phyloP scores from a whole-genome alignment of 2,888 invertebrate species.

The Ischnus inquisitorius region DNA sequence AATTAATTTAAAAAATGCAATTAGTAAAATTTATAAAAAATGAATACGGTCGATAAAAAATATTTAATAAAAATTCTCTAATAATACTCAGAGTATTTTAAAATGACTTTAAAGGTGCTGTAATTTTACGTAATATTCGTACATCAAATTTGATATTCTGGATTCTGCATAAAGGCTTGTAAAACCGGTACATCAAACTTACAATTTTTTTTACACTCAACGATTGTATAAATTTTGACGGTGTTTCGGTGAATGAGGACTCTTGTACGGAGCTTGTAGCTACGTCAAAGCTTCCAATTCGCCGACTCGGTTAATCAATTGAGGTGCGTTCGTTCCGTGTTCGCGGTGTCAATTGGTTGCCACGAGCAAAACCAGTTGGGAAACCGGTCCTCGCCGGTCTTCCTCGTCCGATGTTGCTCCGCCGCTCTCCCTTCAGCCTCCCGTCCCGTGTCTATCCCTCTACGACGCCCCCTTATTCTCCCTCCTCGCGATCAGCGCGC shows the following conservation, averaged over 20 bases:
- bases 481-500: slow-evolving; percentile 8
- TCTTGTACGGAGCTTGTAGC: neutral
- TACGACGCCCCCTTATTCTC: slow-evolving; percentile 12
- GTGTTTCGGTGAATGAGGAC: neutral
- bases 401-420: slow-evolving; percentile 34
- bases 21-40: too few species aligned
- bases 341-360: slow-evolving; percentile 50
- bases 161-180: too few species aligned
- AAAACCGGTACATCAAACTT: too few species aligned
- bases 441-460: slow-evolving; percentile 1
- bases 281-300: neutral
- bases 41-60: too few species aligned
- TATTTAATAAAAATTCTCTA: too few species aligned
- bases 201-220: too few species aligned
- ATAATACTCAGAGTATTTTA: too few species aligned
- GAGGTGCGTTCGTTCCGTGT: slow-evolving; percentile 32
- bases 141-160: too few species aligned
- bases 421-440: slow-evolving; percentile 17
- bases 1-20: too few species aligned
- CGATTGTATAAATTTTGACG: too few species aligned
- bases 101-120: too few species aligned
- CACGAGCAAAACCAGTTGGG: slow-evolving; percentile 61
- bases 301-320: slow-evolving; percentile 43
- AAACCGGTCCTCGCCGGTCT: slow-evolving; percentile 56
- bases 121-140: too few species aligned